A percentile compares a stretch with the other conserved stretches of the same genome.
Evolutionary conservation across 2,113 vertebrate genomes (phyloP).

Genomic region (Microtus richardsoni): DNA sequence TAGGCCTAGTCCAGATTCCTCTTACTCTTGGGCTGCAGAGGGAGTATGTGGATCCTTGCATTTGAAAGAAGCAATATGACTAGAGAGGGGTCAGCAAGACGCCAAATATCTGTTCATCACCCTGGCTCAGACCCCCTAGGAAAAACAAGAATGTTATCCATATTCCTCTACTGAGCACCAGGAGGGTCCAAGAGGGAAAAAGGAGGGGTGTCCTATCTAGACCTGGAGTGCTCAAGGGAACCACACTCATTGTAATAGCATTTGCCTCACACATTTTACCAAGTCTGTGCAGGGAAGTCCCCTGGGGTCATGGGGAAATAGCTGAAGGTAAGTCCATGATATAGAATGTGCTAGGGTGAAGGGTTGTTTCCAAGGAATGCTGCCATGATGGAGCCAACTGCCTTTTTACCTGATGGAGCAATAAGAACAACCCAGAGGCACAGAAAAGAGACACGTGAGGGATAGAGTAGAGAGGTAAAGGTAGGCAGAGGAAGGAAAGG

Average conservation of each 20-base stretch:
- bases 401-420: background rate
- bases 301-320: background rate
- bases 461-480: background rate
- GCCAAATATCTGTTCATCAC: background rate
- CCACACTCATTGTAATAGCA: background rate
- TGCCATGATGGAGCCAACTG: background rate
- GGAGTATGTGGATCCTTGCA: background rate
- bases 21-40: background rate
- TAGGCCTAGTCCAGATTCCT: background rate
- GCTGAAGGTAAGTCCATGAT: background rate
- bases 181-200: background rate
- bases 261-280: background rate
- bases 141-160: background rate
- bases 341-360: background rate
- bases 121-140: background rate
- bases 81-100: background rate
- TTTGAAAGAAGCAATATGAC: background rate
- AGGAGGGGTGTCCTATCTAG: background rate
- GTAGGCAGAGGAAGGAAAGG: background rate
- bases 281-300: background rate
- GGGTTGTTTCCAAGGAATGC: background rate
- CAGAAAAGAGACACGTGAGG: background rate
- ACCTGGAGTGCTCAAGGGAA: background rate
- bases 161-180: background rate
- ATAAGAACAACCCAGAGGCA: background rate